Percentiles rank a stretch among this genome's conserved stretches.
These are phyloP conservation scores for Linyphia triangularis DNA, from an alignment of 2,888 invertebrate species.

Conservation along the genomic window DNA sequence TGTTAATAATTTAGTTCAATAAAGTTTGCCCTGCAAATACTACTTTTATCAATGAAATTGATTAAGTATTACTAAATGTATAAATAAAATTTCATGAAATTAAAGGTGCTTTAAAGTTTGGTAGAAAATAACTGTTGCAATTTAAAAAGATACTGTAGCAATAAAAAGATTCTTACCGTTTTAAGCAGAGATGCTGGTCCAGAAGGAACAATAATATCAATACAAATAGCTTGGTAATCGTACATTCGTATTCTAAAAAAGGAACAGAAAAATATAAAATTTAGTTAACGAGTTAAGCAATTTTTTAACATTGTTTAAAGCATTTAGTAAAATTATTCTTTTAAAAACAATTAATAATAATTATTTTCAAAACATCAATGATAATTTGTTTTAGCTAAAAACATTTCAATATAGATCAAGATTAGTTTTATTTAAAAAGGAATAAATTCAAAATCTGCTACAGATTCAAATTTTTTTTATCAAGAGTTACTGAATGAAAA, in stretches of 20 bases:
- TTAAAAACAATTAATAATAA: neutral
- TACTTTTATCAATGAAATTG: too few species aligned
- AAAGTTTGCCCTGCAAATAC: too few species aligned
- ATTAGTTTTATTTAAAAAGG: too few species aligned
- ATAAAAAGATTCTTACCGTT: constrained; percentile 64
- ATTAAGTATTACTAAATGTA: too few species aligned
- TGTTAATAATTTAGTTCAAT: too few species aligned
- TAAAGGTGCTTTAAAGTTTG: neutral
- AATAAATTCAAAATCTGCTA: too few species aligned
- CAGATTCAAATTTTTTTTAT: too few species aligned
- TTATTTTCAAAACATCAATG: neutral
- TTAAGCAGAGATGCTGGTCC: constrained; percentile 75
- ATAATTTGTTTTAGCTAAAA: neutral
- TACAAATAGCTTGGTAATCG: constrained; percentile 94
- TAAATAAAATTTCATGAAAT: too few species aligned
- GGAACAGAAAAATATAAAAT: neutral
- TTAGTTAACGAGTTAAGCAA: neutral
- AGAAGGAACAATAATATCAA: constrained; percentile 81
- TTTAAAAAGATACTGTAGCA: too few species aligned
- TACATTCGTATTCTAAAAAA: constrained; percentile 87
- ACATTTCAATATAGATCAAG: neutral
- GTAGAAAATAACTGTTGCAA: too few species aligned
- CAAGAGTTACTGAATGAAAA: too few species aligned
- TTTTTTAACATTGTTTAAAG: neutral
- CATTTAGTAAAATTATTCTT: neutral